These are phyloP conservation scores for Drosophila tanythrix DNA, from an alignment of 2,888 invertebrate genomes.

Conservation along the genomic window DNA sequence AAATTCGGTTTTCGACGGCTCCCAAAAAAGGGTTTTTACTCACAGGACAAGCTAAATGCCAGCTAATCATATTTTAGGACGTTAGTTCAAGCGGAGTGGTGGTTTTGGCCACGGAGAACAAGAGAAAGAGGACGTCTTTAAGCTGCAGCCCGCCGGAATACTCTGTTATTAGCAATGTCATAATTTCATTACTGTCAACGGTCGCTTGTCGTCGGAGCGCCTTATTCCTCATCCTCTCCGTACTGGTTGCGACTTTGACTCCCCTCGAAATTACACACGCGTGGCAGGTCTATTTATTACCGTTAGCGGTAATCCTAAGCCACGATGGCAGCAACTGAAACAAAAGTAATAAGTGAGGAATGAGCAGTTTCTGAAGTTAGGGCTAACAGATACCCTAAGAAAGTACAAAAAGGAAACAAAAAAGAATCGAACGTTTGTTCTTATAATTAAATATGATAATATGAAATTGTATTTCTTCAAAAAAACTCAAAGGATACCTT, in stretches of 20 bases:
- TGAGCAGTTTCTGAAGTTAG: not conserved
- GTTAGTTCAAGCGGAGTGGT: conserved; percentile 21
- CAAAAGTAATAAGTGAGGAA: conserved; percentile 58
- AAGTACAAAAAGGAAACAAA: not conserved
- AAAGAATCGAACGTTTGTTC: not conserved
- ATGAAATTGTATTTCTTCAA: not conserved
- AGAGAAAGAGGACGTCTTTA: conserved; percentile 51
- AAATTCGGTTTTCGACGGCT: conserved; percentile 35
- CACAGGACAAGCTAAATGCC: conserved; percentile 64
- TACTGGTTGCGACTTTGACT: conserved; percentile 21
- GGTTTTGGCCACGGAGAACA: not conserved
- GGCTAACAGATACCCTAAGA: conserved; percentile 38
- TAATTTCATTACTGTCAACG: conserved; percentile 82
- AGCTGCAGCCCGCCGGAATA: conserved; percentile 58
- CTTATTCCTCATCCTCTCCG: conserved; percentile 3
- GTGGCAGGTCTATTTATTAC: conserved; percentile 77
- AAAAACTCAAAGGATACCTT: not conserved
- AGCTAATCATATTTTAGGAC: conserved; percentile 75
- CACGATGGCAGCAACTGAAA: conserved; percentile 52
- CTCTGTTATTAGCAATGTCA: conserved; percentile 77
- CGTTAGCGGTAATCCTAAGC: conserved; percentile 78
- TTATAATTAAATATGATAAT: not conserved
- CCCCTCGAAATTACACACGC: conserved; percentile 74
- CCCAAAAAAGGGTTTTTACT: conserved; percentile 62
- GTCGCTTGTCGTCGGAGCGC: conserved; percentile 43